Evolutionary conservation across 2,113 vertebrate species (phyloP), one percentile per base, ranked within the genome.

Genomic region (Natator depressus): DNA sequence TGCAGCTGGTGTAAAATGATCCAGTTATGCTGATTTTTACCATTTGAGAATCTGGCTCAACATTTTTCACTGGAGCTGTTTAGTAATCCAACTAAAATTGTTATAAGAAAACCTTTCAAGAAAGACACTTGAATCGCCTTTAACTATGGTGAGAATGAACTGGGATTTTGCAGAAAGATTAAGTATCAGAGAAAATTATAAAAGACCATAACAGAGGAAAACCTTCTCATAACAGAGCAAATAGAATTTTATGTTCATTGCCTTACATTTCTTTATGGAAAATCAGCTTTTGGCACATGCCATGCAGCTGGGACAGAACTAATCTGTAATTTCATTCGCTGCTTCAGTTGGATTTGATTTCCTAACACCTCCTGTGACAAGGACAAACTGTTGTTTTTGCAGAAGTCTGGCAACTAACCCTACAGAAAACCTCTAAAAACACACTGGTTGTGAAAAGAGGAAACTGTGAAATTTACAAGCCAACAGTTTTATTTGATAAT

Each of bases 401-500:
- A 96, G 80, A 96, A 95, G 54, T 95, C 88, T 96, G 84, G 90
- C 92, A 97, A 96, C 93, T 96, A 98, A 97, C 85, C 91, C 96
- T 96, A 95, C 79, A 94, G 89, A 97, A 97, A 96, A 83, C 53
- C 72, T 96, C 79, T 96, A 84, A 96, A 97, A 96, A 97, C 94
- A 96, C 42, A 91, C 75, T 96, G 53, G n/a, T 91, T 96, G 54
- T 84, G 51, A 95, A 96, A 88, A 93, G 87, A 84, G 91, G 95
- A 98, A 98, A 98, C 97, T 95, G 97, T 96, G 97, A 98, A 96
- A 97, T 97, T 91, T 62, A 94, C 95, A 96, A 97, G 89, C 94
- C 97, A 97, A 97, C 91, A 96, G 94, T 97, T 98, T 96, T 97
- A 97, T 97, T 98, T 96, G 85, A 91, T 97, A 97, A 97, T 98